Evolutionary conservation across 2,797 vertebrate genomes (phyloP).

Genomic region (Dallia pectoralis): DNA sequence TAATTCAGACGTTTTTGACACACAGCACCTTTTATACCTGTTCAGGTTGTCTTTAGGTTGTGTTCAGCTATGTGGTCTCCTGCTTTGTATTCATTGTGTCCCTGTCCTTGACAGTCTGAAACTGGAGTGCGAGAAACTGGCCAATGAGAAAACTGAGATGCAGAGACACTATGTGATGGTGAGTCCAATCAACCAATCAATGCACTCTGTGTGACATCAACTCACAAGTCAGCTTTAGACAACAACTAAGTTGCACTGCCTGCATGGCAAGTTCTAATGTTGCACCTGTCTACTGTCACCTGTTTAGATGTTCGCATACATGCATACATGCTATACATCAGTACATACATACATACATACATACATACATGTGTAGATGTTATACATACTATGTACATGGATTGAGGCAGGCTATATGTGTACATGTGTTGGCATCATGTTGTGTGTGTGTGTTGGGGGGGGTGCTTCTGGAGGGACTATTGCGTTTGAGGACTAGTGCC

Average conservation of each 20-base stretch:
- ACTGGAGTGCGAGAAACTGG: constrained; percentile 96
- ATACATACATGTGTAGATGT: not conserved
- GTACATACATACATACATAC: not conserved
- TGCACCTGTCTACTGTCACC: not conserved
- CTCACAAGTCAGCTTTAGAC: too few relatives aligned
- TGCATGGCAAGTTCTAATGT: too few relatives aligned
- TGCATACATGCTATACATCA: too few relatives aligned
- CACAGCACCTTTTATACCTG: not conserved
- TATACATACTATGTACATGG: too few relatives aligned
- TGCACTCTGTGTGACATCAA: too few relatives aligned
- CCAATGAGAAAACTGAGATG: constrained; percentile 98
- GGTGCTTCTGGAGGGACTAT: too few relatives aligned
- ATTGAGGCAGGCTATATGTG: too few relatives aligned
- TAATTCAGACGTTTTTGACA: not conserved
- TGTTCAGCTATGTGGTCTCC: constrained; percentile 4
- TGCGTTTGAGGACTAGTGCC: too few relatives aligned
- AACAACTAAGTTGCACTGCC: too few relatives aligned
- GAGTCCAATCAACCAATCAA: constrained; percentile 51
- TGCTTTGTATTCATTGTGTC: constrained; percentile 29
- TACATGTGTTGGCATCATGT: too few relatives aligned
- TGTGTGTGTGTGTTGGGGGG: too few relatives aligned
- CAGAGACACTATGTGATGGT: constrained; percentile 98
- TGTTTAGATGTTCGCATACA: not conserved
- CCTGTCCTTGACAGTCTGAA: constrained; percentile 80
- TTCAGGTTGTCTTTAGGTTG: not conserved